These are phyloP conservation scores for Cisticola juncidis DNA, from an alignment of 2,113 vertebrate genomes.

Conservation along the genomic window DNA sequence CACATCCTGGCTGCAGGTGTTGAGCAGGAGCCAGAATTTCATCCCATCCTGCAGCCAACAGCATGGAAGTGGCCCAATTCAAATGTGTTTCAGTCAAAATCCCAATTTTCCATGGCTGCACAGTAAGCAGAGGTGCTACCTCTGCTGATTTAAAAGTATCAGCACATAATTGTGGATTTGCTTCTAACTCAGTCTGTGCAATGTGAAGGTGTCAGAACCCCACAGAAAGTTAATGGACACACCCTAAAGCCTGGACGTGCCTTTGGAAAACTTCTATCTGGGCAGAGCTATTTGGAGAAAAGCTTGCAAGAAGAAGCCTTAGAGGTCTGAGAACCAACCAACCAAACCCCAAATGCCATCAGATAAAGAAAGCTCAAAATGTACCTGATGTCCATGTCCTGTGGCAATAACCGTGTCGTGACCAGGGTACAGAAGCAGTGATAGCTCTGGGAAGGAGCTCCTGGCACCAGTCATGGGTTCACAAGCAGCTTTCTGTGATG, in stretches of 20 bases:
- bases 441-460: not conserved
- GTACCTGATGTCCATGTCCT: fast-evolving
- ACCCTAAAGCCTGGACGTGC: fast-evolving
- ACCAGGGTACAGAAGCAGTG: not conserved
- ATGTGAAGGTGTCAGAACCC: not conserved
- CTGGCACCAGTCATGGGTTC: fast-evolving
- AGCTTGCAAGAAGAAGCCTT: not conserved
- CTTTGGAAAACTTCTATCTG: not conserved
- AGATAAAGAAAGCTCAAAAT: not conserved
- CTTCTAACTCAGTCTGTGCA: not conserved
- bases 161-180: not conserved
- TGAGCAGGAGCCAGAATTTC: not conserved
- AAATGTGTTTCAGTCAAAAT: too few species aligned
- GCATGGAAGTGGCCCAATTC: not conserved
- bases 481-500: not conserved
- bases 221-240: not conserved
- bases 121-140: not conserved
- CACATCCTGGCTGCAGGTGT: not conserved
- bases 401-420: fast-evolving
- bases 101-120: not conserved
- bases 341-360: not conserved
- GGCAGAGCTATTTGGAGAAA: not conserved
- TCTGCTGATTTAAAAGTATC: not conserved
- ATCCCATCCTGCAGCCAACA: not conserved
- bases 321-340: not conserved